phyloP scores from a whole-genome alignment of 2,888 invertebrate species.

The Luffia ferchaultella region DNA sequence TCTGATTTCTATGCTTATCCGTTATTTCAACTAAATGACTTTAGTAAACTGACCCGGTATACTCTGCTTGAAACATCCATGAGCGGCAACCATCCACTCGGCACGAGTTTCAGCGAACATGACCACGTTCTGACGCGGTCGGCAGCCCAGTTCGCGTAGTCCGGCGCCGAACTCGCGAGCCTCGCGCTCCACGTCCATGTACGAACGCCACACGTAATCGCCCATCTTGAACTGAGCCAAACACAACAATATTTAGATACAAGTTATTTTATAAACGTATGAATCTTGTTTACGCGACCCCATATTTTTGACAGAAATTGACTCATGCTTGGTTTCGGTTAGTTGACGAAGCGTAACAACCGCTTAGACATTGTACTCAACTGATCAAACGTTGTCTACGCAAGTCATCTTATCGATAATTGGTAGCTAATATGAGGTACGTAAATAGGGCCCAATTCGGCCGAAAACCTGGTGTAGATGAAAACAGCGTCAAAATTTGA shows the following conservation, averaged over 20 bases:
- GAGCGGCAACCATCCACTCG: conserved; percentile 97
- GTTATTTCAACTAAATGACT: too few relatives aligned
- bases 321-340: neutral
- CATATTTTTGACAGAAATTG: too few relatives aligned
- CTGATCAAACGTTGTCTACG: too few relatives aligned
- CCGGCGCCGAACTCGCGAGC: conserved; percentile 86
- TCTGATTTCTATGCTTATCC: too few relatives aligned
- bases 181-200: conserved; percentile 77
- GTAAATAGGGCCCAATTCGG: too few relatives aligned
- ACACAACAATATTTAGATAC: neutral
- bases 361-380: too few relatives aligned
- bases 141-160: conserved; percentile 79
- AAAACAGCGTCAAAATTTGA: too few relatives aligned
- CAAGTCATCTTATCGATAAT: too few relatives aligned
- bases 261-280: neutral
- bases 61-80: conserved; percentile 95
- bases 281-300: neutral
- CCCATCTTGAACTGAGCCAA: conserved; percentile 95
- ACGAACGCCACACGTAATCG: conserved; percentile 91
- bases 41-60: conserved; percentile 79
- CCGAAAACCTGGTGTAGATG: too few relatives aligned
- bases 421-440: too few relatives aligned
- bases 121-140: conserved; percentile 79
- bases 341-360: too few relatives aligned
- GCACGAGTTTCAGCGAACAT: conserved; percentile 97